A percentile compares a stretch with the other conserved stretches of the same genome.
phyloP scores from a whole-genome alignment of 2,113 vertebrate genomes.

The Perca fluviatilis region DNA sequence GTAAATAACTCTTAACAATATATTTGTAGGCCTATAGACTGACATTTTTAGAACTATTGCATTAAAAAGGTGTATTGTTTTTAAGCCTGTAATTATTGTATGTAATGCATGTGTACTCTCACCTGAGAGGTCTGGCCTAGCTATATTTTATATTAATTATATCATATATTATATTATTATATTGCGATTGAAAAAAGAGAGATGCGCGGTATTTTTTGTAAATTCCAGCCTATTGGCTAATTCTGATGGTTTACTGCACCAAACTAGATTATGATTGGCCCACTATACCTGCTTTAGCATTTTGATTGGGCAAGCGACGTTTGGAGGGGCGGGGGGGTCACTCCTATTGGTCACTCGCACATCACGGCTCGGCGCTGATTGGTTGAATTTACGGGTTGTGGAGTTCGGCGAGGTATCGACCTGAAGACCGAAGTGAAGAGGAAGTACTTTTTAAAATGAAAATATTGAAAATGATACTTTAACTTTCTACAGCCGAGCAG shows the following conservation, averaged over 20 bases:
- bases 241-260: background rate
- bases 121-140: background rate
- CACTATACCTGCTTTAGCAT: accelerated
- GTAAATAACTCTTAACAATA: background rate
- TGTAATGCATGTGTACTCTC: background rate
- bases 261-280: constrained; percentile 41
- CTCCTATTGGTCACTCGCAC: constrained; percentile 22
- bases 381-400: constrained; percentile 39
- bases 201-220: background rate
- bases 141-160: background rate
- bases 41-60: too few species aligned
- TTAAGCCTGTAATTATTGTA: background rate
- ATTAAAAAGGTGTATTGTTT: background rate
- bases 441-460: constrained; percentile 74
- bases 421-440: constrained; percentile 60
- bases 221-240: background rate
- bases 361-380: constrained; percentile 45
- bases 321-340: background rate
- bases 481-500: background rate
- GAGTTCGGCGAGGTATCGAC: constrained; percentile 78
- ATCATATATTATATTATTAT: background rate
- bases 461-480: constrained; percentile 10
- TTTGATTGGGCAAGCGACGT: constrained; percentile 50
- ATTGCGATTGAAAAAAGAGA: background rate
- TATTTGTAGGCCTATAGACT: too few species aligned